Conservation (phyloP, 2,888 invertebrate species). For the Ischnus inquisitorius region DNA sequence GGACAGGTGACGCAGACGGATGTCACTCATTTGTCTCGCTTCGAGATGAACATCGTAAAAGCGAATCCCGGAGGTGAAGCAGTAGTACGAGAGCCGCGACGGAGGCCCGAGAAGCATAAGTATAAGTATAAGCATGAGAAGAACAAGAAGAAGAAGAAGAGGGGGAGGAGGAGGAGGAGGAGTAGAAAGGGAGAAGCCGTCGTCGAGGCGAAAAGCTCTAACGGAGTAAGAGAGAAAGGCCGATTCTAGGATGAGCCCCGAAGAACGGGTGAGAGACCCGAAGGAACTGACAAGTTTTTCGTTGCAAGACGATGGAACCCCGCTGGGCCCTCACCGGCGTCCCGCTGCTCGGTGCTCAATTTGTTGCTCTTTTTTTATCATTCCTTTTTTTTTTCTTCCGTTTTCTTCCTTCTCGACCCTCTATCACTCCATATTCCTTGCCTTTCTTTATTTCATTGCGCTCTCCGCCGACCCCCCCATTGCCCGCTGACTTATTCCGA, state of each 20-base stretch:
- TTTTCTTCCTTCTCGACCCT: slow-evolving; percentile 40
- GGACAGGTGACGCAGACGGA: slow-evolving; percentile 85
- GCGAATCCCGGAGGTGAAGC: slow-evolving; percentile 65
- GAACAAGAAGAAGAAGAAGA: slow-evolving; percentile 11
- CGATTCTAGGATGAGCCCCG: slow-evolving; percentile 59
- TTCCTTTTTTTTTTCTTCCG: slow-evolving; percentile 61
- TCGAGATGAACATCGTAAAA: slow-evolving; percentile 81
- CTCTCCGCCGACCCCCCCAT: not conserved
- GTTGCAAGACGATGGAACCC: slow-evolving; percentile 79
- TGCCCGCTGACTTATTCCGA: slow-evolving; percentile 4
- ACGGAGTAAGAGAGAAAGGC: slow-evolving; percentile 50
- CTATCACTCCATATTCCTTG: slow-evolving; percentile 4
- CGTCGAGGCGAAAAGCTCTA: slow-evolving; percentile 18
- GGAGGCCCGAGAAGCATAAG: slow-evolving; percentile 42
- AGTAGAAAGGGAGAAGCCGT: not conserved
- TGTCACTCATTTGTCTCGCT: slow-evolving; percentile 85
- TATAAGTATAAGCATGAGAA: slow-evolving; percentile 13
- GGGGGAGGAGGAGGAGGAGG: not conserved
- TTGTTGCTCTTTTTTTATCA: slow-evolving; percentile 79
- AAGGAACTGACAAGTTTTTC: slow-evolving; percentile 78
- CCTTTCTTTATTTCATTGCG: slow-evolving; percentile 27
- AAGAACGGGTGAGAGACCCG: slow-evolving; percentile 73
- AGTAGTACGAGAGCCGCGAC: slow-evolving; percentile 59
- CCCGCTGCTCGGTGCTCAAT: slow-evolving; percentile 81
- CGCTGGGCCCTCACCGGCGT: slow-evolving; percentile 76